Base-by-base conservation (phyloP, 1,140 invertebrate genomes). In the Tetragnatha versicolor region DNA sequence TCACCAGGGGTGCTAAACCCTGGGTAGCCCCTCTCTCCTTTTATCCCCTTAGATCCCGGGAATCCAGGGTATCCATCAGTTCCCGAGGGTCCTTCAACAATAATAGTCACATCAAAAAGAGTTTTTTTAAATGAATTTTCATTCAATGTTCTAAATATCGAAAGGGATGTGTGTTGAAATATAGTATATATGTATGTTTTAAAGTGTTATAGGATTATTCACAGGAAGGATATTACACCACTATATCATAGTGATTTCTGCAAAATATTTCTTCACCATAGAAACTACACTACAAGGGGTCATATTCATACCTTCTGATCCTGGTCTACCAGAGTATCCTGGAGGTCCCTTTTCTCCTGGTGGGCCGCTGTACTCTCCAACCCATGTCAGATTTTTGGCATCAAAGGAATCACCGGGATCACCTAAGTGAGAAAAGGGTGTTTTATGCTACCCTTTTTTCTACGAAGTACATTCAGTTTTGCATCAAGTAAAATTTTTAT, bases 21-120 rank as follows among this genome's bases (percentile, higher is more conserved):
- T n/a, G 73, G 73, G 12, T 29, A 53, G 20, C 76, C 76, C 20
- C 63, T 10, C 2, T 79, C 51, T 45, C 76, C 76, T 47, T 68
- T 79, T 3, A n/a, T 2, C 0, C 76, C 73, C 42, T 49, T 66
- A 14, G 7, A 2, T 20, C 73, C 73, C 10, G 45, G 45, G 42
- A 35, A 53, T 35, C 73, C 73, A n/a, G 73, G 47, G 0, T n/a
- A 17, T 14, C 73, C 73, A 55, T 77, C 49, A 1, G 17, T 37
- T 39, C 73, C 73, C 14, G 51, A 17, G n/a, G 61, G 25, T 37
- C 73, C 73, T 77, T 6, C 1, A 61, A 33, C 5, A 31, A 25
- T 55, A 12, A 27, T 2, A 31, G 17, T 0, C 22, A 10, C 9
- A 51, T 51, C 27, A 20, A 53, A 29, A 53, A 53, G 9, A 51